Evolutionary conservation across 2,113 vertebrate species (phyloP), one percentile per base, ranked within the genome.

Genomic region (Bucco capensis): DNA sequence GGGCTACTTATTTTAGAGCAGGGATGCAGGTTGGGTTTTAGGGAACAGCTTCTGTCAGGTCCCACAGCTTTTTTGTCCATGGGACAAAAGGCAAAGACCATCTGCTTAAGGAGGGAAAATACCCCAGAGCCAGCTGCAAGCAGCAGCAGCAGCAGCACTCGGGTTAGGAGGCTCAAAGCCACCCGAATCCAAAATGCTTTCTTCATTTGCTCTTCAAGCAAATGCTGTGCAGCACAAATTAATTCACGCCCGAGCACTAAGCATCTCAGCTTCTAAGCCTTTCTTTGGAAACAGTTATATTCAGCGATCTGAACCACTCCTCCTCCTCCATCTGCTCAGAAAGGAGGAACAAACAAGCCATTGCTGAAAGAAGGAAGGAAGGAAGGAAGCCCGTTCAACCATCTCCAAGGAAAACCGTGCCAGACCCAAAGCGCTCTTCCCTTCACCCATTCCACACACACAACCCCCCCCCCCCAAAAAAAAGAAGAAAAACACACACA

Each of bases 211-310:
- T 96, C 95, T 95, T 94, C 73, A 95, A 96, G 93, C 93, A 96
- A 96, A 94, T 92, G 94, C 96, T 96, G 91, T 60, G 92, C 94
- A 93, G 92, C 95, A 95, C 95, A 96, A 97, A 97, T 96, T 93
- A 96, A 96, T 96, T 96, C 96, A 96, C 81, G 86, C 94, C 93
- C 72, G 91, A 95, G 94, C 93, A 94, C 94, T 92, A 93, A 96
- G 94, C 96, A 95, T 96, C 95, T 93, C 94, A 85, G 95, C 95
- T 96, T 95, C 79, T 94, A 92, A 97, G 94, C 96, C 96, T 96
- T 96, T 96, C 95, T 96, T 96, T 96, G 96, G 96, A 97, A 96
- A 96, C 90, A 93, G 96, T 96, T 96, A 96, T 96, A 96, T 96
- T 96, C 95, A 97, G 96, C 92, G 83, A 96, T 89, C 87, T 78